Conservation (phyloP, 2,797 vertebrate species). For the Bovichtus diacanthus region DNA sequence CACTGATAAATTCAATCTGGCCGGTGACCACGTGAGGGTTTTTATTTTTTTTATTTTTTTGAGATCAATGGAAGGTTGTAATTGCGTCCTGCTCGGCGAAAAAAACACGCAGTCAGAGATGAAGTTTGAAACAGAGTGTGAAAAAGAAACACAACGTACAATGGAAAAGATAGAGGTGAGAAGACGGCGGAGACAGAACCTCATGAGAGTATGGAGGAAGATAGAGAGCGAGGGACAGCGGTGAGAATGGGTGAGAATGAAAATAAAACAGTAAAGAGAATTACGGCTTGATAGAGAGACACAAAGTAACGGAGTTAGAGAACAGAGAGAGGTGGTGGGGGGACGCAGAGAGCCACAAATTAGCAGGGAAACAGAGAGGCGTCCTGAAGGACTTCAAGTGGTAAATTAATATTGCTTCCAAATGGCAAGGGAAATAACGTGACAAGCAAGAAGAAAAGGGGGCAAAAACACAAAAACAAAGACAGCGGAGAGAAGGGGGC, state of each 20-base stretch:
- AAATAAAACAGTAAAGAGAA: slow-evolving; percentile 16
- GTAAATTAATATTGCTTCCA: slow-evolving; percentile 63
- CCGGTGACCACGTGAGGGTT: neutral
- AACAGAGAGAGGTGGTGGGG: neutral
- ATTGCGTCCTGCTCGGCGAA: neutral
- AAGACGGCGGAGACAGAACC: slow-evolving; percentile 17
- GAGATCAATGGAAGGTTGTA: neutral
- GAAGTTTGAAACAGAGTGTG: neutral
- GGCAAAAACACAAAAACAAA: too few relatives aligned
- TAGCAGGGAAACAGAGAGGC: slow-evolving; percentile 40
- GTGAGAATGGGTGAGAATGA: slow-evolving; percentile 25
- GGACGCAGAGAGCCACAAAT: slow-evolving; percentile 32
- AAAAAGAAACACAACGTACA: neutral
- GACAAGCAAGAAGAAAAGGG: slow-evolving; percentile 11
- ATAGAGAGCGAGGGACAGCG: neutral
- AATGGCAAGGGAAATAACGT: slow-evolving; percentile 37
- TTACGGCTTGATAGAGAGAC: slow-evolving; percentile 36
- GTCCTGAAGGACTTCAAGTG: slow-evolving; percentile 53
- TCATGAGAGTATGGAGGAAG: slow-evolving; percentile 25
- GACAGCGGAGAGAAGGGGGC: slow-evolving; percentile 6
- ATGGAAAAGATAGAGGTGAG: neutral
- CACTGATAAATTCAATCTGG: neutral
- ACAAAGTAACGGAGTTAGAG: slow-evolving; percentile 1
- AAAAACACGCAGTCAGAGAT: neutral
- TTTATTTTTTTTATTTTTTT: neutral